phyloP scores from a whole-genome alignment of 2,113 vertebrate genomes.

The Ciconia stormi region DNA sequence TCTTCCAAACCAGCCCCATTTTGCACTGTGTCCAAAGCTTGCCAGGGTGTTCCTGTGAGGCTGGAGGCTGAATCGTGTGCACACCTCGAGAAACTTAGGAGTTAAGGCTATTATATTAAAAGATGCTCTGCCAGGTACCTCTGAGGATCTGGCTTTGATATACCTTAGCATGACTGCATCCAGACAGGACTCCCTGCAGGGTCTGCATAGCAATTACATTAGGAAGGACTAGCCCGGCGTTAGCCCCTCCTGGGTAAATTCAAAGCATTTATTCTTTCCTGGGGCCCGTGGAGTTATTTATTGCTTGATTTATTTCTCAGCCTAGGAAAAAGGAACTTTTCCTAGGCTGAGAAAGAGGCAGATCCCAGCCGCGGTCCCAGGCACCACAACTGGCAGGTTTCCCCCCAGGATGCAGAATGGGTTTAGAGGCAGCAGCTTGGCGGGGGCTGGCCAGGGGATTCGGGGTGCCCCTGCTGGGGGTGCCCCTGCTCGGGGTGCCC shows the following conservation, averaged over 20 bases:
- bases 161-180: neutral
- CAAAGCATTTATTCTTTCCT: constrained; percentile 6
- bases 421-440: neutral
- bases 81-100: neutral
- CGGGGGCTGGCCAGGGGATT: neutral
- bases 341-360: neutral
- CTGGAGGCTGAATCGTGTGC: neutral
- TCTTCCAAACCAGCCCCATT: neutral
- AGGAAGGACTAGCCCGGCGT: neutral
- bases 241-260: neutral
- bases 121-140: neutral
- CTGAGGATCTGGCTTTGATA: neutral
- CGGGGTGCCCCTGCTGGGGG: neutral
- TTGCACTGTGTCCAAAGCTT: neutral
- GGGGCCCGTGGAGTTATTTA: neutral
- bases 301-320: neutral
- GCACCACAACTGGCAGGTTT: neutral
- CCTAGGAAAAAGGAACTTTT: neutral
- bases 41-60: neutral
- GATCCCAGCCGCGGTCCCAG: neutral
- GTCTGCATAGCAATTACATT: neutral
- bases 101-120: neutral
- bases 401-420: neutral
- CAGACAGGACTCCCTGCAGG: neutral
- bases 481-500: neutral